phyloP scores from a whole-genome alignment of 2,113 vertebrate species.

The Pangasianodon hypophthalmus region DNA sequence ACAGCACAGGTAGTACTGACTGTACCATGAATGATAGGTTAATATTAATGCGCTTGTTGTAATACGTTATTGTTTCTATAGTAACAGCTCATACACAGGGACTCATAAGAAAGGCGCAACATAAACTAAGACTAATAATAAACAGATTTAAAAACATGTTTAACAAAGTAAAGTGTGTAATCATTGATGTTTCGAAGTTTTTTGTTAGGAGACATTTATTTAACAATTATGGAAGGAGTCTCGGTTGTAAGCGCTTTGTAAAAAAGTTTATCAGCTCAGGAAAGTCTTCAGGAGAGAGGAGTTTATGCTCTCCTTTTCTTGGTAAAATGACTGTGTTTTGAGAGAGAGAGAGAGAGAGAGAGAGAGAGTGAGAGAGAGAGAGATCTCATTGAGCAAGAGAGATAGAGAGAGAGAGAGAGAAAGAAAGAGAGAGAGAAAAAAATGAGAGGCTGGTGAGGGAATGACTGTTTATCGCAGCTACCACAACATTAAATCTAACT shows the following conservation, averaged over 20 bases:
- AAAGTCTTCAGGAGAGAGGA: no score
- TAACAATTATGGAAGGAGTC: no score
- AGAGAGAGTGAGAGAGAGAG: not conserved
- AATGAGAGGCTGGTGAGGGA: no score
- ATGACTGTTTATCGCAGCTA: no score
- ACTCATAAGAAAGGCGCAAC: no score
- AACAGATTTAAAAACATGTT: no score
- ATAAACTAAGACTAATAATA: not conserved
- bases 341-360: not conserved
- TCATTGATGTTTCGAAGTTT: not conserved
- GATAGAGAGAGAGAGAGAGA: not conserved
- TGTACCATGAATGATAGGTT: not conserved
- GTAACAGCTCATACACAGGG: not conserved
- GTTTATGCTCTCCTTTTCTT: no score
- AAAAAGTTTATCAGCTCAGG: no score
- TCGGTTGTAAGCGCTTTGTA: no score
- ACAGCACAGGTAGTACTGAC: not conserved
- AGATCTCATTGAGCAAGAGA: no score
- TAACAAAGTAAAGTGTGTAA: not conserved
- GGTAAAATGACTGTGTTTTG: no score
- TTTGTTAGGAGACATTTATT: not conserved
- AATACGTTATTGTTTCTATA: not conserved
- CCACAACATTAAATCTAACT: no score
- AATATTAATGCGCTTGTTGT: not conserved
- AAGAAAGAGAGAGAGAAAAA: not conserved